A percentile compares a stretch with the other conserved stretches of the same genome.
These are phyloP conservation scores for Pachycephus smyrnensis DNA, from an alignment of 2,888 invertebrate genomes.

Conservation along the genomic window DNA sequence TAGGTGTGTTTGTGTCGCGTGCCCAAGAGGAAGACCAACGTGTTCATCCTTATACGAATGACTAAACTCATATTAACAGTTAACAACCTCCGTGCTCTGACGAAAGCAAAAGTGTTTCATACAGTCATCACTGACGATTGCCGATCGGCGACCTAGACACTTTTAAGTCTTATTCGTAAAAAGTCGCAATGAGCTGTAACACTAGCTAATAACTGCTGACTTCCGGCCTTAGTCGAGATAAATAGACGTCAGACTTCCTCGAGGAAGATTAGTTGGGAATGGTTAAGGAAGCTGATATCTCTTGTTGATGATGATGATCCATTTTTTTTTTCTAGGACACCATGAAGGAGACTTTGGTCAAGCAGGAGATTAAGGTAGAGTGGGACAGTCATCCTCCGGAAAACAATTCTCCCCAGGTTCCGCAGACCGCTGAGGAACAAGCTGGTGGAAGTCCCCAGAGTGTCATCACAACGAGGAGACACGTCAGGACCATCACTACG, in stretches of 20 bases:
- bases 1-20: conserved; percentile 42
- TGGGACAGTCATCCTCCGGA: conserved; percentile 56
- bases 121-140: neutral
- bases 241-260: conserved; percentile 12
- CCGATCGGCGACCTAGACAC: conserved; percentile 31
- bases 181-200: conserved; percentile 30
- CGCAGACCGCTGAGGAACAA: conserved; percentile 45
- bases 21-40: conserved; percentile 27
- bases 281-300: neutral
- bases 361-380: conserved; percentile 60
- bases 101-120: conserved; percentile 42
- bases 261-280: neutral
- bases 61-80: neutral
- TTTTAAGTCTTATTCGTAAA: conserved; percentile 12
- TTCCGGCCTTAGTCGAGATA: neutral
- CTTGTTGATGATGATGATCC: neutral
- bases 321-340: conserved; percentile 43
- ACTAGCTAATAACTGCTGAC: conserved; percentile 26
- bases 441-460: conserved; percentile 53
- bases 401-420: conserved; percentile 43
- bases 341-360: conserved; percentile 59
- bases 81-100: conserved; percentile 1
- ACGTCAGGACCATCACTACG: conserved; percentile 73
- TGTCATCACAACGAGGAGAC: conserved; percentile 72
- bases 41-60: neutral